Evolutionary conservation across 2,888 invertebrate species (phyloP).

Genomic region (Dicycla oo): DNA sequence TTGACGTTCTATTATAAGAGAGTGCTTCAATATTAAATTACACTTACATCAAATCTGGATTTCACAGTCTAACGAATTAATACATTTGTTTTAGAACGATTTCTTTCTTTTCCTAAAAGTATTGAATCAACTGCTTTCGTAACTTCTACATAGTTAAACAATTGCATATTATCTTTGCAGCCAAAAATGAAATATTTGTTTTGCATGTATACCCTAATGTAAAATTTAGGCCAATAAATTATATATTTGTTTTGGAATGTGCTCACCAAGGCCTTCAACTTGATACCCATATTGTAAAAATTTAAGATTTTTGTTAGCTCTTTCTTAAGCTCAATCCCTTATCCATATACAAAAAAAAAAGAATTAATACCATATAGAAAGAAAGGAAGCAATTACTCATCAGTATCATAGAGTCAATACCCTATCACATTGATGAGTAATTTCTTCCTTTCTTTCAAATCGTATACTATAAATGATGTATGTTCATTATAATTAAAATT

Average conservation of each 20-base stretch:
- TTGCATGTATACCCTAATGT: too few species aligned
- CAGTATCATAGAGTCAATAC: too few species aligned
- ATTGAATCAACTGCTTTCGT: background rate
- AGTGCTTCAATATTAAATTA: conserved; percentile 11
- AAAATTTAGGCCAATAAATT: too few species aligned
- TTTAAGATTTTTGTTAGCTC: too few species aligned
- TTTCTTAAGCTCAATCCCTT: background rate
- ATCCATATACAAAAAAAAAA: background rate
- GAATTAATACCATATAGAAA: too few species aligned
- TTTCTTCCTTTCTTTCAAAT: background rate
- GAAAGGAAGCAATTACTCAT: too few species aligned
- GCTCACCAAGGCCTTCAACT: too few species aligned
- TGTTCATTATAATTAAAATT: background rate
- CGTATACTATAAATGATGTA: background rate
- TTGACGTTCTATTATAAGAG: background rate
- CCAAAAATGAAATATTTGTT: too few species aligned
- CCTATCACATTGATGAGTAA: background rate
- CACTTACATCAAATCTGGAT: conserved; percentile 2
- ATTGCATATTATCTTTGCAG: too few species aligned
- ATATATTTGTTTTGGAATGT: too few species aligned
- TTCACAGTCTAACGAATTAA: background rate
- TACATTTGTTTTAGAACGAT: background rate
- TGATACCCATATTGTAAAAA: too few species aligned
- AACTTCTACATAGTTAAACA: too few species aligned
- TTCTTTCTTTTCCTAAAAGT: background rate